Evolutionary conservation across 1,140 invertebrate species (phyloP), one percentile per base, ranked within the genome.

Genomic region (Papilio xuthus): DNA sequence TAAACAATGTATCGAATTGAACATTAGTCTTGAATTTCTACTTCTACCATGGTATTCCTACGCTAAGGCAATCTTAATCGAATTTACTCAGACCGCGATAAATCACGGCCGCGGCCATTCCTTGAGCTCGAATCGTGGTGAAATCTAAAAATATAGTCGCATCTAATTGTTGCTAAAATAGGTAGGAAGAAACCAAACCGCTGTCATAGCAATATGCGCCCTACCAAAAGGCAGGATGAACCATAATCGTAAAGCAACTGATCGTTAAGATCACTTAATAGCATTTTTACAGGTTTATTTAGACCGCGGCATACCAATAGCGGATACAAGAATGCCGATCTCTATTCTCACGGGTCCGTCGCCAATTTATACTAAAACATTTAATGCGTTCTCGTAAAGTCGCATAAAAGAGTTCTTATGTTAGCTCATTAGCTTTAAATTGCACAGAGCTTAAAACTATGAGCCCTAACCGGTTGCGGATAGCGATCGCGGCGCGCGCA

Each of bases 401-500:
- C 71, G 71, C 41, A 47, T 47, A 42, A 73, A 73, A 73, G 20
- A 73, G 37, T 44, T 47, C 42, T 73, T 73, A 47, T 42, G 42
- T 44, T 47, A 50, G 47, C 73, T 75, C 44, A 75, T 75, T 75
- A 75, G 47, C 47, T 75, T 73, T 26, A 73, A 73, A 44, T 73
- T 47, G 84, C 84, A 74, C 81, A 81, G 81, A 82, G 81, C 73
- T 53, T 75, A 56, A 53, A 56, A 75, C 73, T 75, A 75, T 56
- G 73, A 47, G 73, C 73, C 47, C 47, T 56, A 82, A 83, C 83
- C 83, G 83, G 83, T 81, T 86, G 78, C 85, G 81, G 82, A 85
- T 87, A 88, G 87, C 83, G 81, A 85, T 88, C 85, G 86, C 84
- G 81, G 86, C 84, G 89, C 84, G 86, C 83, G 86, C 90, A 90